Evolutionary conservation across 2,888 invertebrate genomes (phyloP), one percentile per base, ranked within the genome.

Genomic region (Pandemis heparana): DNA sequence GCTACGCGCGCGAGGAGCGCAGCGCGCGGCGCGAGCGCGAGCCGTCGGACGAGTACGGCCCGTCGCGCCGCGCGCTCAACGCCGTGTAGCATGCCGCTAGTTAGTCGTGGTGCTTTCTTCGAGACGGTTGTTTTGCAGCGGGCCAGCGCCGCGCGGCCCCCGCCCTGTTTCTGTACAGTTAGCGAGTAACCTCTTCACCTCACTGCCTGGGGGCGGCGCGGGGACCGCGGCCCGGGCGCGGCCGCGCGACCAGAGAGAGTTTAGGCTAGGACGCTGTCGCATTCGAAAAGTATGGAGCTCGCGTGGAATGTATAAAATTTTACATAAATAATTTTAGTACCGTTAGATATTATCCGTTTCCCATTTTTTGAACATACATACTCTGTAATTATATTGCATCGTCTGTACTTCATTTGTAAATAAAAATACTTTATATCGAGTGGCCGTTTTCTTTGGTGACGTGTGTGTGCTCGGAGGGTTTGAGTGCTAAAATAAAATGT

Each of bases 1-100:
- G 78, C 16, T 79, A 80, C 75, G 80, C 84, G 78, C 91, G 94
- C 70, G 94, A 91, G 81, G 85, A 95, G 81, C 92, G 92, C 41
- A 83, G 92, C 43, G 83, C 83, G 87, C 82, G 91, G 83, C 88
- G 95, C 83, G 88, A 92, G 70, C 89, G 91, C 59, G 91, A 90
- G 71, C 88, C 90, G 73, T 89, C 92, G 75, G 95, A 95, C 81
- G 95, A 95, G 82, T 95, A 96, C 89, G 95, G 95, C 77, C 95
- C 96, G 59, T 96, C 96, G 81, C 95, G 96, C 76, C 95, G 97
- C 85, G 96, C 96, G 81, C 95, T 96, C 83, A 97, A 97, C 92
- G 97, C 96, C 89, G 96, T 97, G 91, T 97, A 96, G 96, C 77
- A 67, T 68, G 65, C 74, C 59, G 73, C 51, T 74, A 70, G 72